Evolutionary conservation across 2,113 vertebrate species (phyloP).

Genomic region (Chamaetylas fuelleborni): DNA sequence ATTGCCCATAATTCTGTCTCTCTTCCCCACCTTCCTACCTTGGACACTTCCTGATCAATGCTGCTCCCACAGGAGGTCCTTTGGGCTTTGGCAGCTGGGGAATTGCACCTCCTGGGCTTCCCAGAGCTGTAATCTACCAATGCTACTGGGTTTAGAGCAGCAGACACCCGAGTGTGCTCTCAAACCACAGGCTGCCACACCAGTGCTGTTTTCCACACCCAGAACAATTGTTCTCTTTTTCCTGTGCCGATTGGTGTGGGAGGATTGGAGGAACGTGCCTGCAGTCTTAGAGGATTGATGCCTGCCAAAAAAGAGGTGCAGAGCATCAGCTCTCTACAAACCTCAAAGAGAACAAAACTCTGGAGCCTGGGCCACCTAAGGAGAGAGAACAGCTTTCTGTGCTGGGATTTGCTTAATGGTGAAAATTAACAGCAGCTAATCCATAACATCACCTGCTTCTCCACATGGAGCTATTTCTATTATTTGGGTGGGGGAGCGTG

Average conservation of each 20-base stretch:
- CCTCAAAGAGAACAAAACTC: background rate
- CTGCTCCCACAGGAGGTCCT: background rate
- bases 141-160: background rate
- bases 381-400: background rate
- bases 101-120: background rate
- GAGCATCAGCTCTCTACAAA: background rate
- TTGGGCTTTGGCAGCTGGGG: background rate
- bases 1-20: background rate
- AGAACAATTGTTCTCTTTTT: background rate
- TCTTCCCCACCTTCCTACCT: background rate
- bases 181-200: background rate
- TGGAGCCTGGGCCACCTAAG: background rate
- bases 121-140: fast-evolving
- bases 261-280: fast-evolving
- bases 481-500: slow-evolving; percentile 30
- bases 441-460: background rate
- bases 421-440: background rate
- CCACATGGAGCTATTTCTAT: background rate
- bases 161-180: fast-evolving
- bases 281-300: background rate
- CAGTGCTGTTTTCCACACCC: background rate
- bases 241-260: background rate
- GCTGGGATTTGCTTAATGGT: background rate
- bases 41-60: background rate
- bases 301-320: background rate